These are phyloP conservation scores for Ascidia mentula DNA, from an alignment of 23 tunicate genomes.

Conservation along the genomic window DNA sequence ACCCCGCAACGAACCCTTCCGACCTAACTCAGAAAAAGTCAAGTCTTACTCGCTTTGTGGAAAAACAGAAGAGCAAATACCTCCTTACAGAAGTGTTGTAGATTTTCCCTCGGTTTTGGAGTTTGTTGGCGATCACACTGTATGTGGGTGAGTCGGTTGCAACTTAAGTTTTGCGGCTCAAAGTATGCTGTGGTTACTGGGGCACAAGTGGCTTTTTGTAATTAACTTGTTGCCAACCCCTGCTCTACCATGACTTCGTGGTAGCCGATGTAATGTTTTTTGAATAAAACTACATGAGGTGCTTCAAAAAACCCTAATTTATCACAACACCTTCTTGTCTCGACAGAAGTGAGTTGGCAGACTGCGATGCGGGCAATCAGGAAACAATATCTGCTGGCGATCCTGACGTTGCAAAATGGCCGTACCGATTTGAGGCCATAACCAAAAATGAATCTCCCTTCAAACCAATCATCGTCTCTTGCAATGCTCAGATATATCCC, in stretches of 20 bases:
- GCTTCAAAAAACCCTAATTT: no score
- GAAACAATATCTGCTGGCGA: constrained; percentile 14
- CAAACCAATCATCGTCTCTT: not conserved
- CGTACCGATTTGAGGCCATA: constrained; percentile 39
- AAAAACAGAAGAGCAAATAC: not conserved
- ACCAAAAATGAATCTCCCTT: constrained; percentile 19
- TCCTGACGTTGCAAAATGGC: constrained; percentile 44
- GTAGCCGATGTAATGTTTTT: no score
- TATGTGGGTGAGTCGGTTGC: constrained; percentile 28
- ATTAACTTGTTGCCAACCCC: no score
- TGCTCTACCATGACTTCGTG: no score
- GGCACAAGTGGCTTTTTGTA: no score
- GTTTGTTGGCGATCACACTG: constrained; percentile 31
- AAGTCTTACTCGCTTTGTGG: not conserved
- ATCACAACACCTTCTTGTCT: no score
- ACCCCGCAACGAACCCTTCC: not conserved
- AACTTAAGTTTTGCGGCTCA: no score
- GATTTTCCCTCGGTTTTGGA: constrained; percentile 27
- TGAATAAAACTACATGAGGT: no score
- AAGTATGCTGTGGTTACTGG: no score
- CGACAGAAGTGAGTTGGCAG: not conserved
- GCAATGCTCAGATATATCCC: constrained; percentile 35
- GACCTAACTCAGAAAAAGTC: not conserved
- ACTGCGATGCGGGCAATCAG: not conserved
- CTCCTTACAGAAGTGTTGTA: not conserved